phyloP scores from a whole-genome alignment of 2,888 invertebrate species.

The Dryococelus australis region DNA sequence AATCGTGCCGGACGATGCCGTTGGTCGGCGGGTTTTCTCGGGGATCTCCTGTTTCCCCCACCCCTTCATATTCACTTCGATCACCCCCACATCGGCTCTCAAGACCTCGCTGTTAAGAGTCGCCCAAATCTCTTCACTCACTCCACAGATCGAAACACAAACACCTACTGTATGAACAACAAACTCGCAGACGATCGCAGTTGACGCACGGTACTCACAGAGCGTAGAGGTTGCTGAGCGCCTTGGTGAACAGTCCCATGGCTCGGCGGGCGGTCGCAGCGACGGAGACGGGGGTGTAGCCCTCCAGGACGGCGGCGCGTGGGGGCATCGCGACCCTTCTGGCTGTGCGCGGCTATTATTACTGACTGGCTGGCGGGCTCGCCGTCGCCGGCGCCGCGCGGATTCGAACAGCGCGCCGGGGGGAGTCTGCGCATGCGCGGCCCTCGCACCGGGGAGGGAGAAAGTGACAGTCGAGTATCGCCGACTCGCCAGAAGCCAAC shows the following conservation, averaged over 20 bases:
- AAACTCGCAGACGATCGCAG: no score
- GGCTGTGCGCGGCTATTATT: neutral
- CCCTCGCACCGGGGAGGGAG: neutral
- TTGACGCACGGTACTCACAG: slow-evolving; percentile 68
- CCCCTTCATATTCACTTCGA: no score
- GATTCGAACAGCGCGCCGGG: no score
- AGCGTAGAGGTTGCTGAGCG: slow-evolving; percentile 80
- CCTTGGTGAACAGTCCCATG: slow-evolving; percentile 81
- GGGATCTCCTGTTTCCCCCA: no score
- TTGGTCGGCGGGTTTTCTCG: no score
- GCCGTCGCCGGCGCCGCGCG: neutral
- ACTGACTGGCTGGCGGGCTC: neutral
- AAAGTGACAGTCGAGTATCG: neutral
- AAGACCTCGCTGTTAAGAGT: no score
- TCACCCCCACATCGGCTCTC: no score
- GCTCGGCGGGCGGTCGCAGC: slow-evolving; percentile 12
- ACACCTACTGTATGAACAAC: no score
- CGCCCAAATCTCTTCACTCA: no score
- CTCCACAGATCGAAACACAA: no score
- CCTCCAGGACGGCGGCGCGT: neutral
- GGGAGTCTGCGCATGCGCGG: neutral
- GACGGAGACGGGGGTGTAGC: neutral
- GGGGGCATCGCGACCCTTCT: neutral
- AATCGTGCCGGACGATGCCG: no score
- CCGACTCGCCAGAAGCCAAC: no score